Base-by-base conservation (phyloP, 2,113 vertebrate species). In the Coptodon bakossiorum region DNA sequence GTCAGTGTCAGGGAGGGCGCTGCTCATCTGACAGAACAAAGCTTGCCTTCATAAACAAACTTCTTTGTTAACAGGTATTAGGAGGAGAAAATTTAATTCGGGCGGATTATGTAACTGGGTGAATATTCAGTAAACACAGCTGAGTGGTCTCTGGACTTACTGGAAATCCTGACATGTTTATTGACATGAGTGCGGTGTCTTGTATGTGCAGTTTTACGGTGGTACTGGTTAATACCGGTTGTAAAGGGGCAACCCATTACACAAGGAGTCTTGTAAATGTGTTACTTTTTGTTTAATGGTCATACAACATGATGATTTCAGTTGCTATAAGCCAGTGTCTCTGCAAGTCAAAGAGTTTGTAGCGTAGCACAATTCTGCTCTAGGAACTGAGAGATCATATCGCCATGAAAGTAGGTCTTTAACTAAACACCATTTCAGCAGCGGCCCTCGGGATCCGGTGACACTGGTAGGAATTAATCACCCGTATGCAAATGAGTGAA, bases 391-490 rank as follows among this genome's bases (percentile, higher is more conserved):
- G 43, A 17, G 12, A 40, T 50, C 34, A 29, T 9, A n/a, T 31
- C 71, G 6, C 6, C 27, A 43, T 54, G 50, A 83, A 88, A 54
- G 16, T 54, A 54, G 6, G 19, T 66, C 52, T 90, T 81, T 52
- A 78, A 56, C 52, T 29, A 48, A 61, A 59, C 80, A 34, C 17
- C 13, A 12, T 76, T 66, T 73, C 57, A 48, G 43, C 73, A 34
- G 73, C 5, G 3, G 59, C 85, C 80, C 48, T 71, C 2, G 61
- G 89, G 87, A 93, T 61, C 14, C 3, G 3, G 5, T 84, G 85
- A 71, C 86, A 88, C 88, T 83, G 86, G 54, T 22, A 12, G 53
- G 43, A 89, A 86, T 86, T 84, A 94, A 93, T 90, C 79, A 89
- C 52, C 29, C 82, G 27, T 52, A 88, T 93, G 90, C 79, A 90